A percentile compares a stretch with the other conserved stretches of the same genome.
Evolutionary conservation across 1,140 invertebrate genomes (phyloP).

Genomic region (Probaryconus sp.): DNA sequence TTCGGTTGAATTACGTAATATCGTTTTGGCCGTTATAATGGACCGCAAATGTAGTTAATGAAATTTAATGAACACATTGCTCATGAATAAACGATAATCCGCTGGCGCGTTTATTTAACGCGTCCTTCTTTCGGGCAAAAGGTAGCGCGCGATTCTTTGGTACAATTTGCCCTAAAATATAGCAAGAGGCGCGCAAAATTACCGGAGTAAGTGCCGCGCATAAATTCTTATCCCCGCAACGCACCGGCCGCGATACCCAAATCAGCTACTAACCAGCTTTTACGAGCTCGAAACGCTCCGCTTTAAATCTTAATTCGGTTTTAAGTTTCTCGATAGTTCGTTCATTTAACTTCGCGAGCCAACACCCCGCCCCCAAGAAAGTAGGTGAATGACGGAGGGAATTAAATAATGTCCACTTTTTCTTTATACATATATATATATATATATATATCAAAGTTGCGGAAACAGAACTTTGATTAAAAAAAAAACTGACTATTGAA

Average conservation of each 20-base stretch:
- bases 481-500: no score
- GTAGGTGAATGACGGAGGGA: conserved; percentile 35
- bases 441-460: no score
- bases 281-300: conserved; percentile 56
- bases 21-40: conserved; percentile 41
- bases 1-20: conserved; percentile 37
- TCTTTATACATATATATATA: no score
- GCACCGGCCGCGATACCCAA: conserved; percentile 52
- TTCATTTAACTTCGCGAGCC: conserved; percentile 34
- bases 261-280: conserved; percentile 63
- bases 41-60: conserved; percentile 54
- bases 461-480: no score
- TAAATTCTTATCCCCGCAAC: conserved; percentile 57
- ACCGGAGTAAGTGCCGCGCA: conserved; percentile 57
- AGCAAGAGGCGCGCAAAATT: conserved; percentile 53
- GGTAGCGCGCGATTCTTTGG: conserved; percentile 16
- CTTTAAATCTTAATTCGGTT: conserved; percentile 62
- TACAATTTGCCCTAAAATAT: conserved; percentile 52
- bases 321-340: conserved; percentile 52
- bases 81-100: conserved; percentile 63
- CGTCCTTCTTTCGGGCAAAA: conserved; percentile 26
- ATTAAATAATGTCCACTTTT: no score
- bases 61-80: conserved; percentile 59
- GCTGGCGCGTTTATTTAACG: conserved; percentile 45
- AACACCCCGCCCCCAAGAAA: conserved; percentile 39